Percentiles rank a stretch among this genome's conserved stretches.
Evolutionary conservation across 2,797 vertebrate genomes (phyloP).

Genomic region (Falco naumanni): DNA sequence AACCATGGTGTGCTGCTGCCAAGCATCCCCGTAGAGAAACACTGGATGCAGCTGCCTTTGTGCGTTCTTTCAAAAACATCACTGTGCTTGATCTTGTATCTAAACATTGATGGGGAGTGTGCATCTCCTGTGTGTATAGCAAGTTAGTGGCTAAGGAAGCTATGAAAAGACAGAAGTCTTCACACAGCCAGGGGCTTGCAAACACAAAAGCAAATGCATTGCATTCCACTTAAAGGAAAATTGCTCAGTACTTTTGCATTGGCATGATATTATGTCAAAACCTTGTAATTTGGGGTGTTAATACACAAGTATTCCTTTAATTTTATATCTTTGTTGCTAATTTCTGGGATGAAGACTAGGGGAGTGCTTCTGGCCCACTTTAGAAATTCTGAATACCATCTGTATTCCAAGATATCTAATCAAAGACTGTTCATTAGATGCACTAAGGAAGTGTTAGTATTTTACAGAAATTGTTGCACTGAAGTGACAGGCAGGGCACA

Average conservation of each 20-base stretch:
- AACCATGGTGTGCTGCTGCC: background rate
- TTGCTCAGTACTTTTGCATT: background rate
- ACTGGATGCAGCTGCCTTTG: background rate
- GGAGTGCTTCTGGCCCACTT: background rate
- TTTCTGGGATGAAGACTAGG: background rate
- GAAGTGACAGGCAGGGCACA: background rate
- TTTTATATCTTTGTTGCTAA: background rate
- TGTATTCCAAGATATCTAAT: slow-evolving; percentile 6
- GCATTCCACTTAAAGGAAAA: background rate
- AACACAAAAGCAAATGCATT: background rate
- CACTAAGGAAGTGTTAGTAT: background rate
- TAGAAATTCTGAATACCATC: slow-evolving; percentile 11
- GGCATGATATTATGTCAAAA: background rate
- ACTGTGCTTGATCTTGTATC: background rate
- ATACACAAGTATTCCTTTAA: background rate
- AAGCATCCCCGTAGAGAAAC: background rate
- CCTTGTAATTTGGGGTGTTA: background rate
- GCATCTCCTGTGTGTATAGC: background rate
- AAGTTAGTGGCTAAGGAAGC: background rate
- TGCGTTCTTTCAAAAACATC: background rate
- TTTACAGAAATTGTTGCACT: background rate
- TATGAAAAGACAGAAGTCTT: background rate
- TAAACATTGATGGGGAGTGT: background rate
- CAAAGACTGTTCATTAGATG: background rate
- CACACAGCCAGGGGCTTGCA: background rate